A percentile compares a stretch with the other conserved stretches of the same genome.
These are phyloP conservation scores for Chiloscyllium punctatum DNA, from an alignment of 2,797 vertebrate species.

Conservation along the genomic window DNA sequence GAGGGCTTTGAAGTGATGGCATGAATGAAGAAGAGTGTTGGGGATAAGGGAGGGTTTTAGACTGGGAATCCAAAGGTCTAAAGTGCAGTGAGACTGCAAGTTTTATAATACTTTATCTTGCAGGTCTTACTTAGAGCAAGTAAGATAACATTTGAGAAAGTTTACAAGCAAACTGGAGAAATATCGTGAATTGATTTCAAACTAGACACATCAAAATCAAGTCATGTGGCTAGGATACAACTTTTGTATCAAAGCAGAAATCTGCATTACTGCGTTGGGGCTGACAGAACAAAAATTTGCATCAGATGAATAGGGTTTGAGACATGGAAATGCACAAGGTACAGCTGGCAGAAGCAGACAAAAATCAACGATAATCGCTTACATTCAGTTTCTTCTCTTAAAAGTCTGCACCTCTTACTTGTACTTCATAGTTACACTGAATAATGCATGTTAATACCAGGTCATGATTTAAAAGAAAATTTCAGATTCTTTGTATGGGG, in stretches of 20 bases:
- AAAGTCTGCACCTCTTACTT: background rate
- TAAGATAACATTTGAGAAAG: background rate
- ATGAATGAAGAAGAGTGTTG: too few species aligned
- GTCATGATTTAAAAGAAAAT: background rate
- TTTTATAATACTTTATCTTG: background rate
- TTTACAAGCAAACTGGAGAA: background rate
- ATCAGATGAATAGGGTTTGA: background rate
- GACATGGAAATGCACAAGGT: background rate
- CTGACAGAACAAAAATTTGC: background rate
- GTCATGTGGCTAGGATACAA: background rate
- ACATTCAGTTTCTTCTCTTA: background rate
- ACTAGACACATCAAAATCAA: background rate
- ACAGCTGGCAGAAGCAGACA: background rate
- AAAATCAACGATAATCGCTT: background rate
- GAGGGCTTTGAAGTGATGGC: too few species aligned
- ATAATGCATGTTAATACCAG: background rate
- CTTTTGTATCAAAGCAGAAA: background rate
- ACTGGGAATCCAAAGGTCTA: background rate
- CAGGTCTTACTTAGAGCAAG: background rate
- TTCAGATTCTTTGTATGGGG: background rate
- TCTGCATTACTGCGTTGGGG: background rate
- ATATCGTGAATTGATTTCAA: background rate
- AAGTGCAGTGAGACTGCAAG: background rate
- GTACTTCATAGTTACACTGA: background rate
- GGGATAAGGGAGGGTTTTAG: background rate